Percentiles rank a stretch among this genome's conserved stretches.
Conservation (phyloP, 2,113 vertebrate genomes). For the Apteryx owenii region DNA sequence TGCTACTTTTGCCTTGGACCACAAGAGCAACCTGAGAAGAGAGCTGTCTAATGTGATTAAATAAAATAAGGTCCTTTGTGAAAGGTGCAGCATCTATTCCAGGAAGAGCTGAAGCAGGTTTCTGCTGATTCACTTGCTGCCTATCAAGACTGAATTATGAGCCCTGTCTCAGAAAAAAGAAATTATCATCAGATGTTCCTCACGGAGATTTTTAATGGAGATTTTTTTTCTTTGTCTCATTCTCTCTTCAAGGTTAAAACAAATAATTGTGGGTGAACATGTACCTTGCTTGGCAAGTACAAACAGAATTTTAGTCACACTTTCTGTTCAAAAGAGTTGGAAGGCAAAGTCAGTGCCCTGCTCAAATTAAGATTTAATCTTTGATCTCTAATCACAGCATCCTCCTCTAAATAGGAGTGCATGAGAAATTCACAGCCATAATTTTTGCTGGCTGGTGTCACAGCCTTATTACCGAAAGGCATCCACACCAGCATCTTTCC, state of each 20-base stretch:
- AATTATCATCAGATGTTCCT: not conserved
- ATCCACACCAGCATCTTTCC: not conserved
- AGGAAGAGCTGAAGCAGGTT: not conserved
- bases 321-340: not conserved
- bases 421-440: not conserved
- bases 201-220: not conserved
- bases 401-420: not conserved
- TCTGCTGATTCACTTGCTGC: constrained; percentile 43
- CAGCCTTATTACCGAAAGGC: not conserved
- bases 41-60: not conserved
- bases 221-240: not conserved
- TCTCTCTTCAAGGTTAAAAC: constrained; percentile 1
- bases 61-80: not conserved
- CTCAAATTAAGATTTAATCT: not conserved
- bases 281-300: not conserved
- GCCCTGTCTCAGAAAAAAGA: not conserved
- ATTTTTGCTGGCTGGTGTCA: not conserved
- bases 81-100: not conserved
- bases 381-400: not conserved
- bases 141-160: not conserved
- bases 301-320: not conserved
- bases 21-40: not conserved
- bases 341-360: not conserved
- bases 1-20: not conserved
- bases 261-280: not conserved